Base-by-base conservation (phyloP, 2,888 invertebrate species). In the Antheraea assamensis region DNA sequence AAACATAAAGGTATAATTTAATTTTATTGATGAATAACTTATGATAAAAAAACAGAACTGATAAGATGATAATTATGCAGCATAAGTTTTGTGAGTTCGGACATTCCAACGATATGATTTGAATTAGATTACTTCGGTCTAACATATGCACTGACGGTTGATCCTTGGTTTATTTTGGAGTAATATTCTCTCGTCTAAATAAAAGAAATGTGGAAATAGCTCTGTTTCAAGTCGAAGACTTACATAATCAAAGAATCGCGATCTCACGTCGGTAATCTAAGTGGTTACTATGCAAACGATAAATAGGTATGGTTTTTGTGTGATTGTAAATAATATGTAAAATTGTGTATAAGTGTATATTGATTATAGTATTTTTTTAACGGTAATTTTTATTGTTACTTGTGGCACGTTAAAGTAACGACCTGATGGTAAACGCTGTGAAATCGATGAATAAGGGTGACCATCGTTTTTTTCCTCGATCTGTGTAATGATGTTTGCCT, bases 1-100 rank as follows among this genome's bases (percentile, higher is more conserved):
- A 35, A n/a, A 68, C 24, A 30, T 58, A 68, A 68, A 30, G 30
- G 47, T 73, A 42, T 58, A 70, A 70, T 70, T 70, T 58, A 70
- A 70, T 70, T 70, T 73, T 73, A 70, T 68, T 70, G 68, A 73
- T 68, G 55, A 70, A 70, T 42, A 73, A 73, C 27, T 42, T 4
- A 21, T 70, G 73, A 73, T 73, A 73, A 73, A 70, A 24, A 42
- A n/a, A 27, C n/a, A 42, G 42, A 42, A 70, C 61, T 35, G 68
- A 68, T 68, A 68, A 68, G n/a, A 0, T 35, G 68, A 68, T 68
- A 68, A 68, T 68, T 35, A 35, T 68, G 35, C 68, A 21, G 68
- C 35, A 68, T 68, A n/a, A 7, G 19, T 35, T 35, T 68, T 68
- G 35, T 21, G 68, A 68, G 68, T 31, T n/a, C 15, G 21, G 13